These are phyloP conservation scores for Anastrepha obliqua DNA, from an alignment of 1,140 invertebrate species.

Conservation along the genomic window DNA sequence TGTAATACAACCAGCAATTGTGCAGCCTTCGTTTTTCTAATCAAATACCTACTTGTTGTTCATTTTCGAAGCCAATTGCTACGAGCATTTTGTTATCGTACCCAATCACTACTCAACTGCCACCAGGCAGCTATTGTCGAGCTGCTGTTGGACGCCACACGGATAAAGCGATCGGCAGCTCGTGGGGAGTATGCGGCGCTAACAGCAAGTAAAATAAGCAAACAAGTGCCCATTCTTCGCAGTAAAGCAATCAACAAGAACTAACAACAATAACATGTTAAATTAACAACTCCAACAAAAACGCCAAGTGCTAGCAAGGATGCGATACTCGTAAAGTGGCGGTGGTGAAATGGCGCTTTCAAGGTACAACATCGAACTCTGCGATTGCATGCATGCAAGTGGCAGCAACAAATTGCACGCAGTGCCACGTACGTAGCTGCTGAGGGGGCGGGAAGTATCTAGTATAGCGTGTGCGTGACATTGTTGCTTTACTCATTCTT, in stretches of 20 bases:
- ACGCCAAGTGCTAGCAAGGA: slow-evolving; percentile 13
- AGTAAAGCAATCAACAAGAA: background rate
- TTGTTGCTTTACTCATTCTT: background rate
- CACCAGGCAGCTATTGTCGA: background rate
- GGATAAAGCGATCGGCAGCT: background rate
- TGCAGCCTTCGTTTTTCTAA: background rate
- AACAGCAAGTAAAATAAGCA: background rate
- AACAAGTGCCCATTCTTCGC: background rate
- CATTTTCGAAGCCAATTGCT: background rate
- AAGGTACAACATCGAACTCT: background rate
- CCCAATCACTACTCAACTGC: background rate
- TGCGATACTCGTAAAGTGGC: background rate
- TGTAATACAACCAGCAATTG: background rate
- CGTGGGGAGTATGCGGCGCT: background rate
- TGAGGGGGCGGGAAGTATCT: background rate
- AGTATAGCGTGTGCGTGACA: slow-evolving; percentile 23
- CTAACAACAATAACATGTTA: background rate
- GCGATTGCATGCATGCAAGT: slow-evolving; percentile 6
- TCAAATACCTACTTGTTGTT: background rate
- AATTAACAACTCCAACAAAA: background rate
- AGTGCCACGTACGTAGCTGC: background rate
- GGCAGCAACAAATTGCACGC: slow-evolving; percentile 23
- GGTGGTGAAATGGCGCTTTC: background rate
- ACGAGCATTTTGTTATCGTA: background rate
- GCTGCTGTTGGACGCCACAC: background rate